phyloP scores from a whole-genome alignment of 2,113 vertebrate species.

The Albula glossodonta region DNA sequence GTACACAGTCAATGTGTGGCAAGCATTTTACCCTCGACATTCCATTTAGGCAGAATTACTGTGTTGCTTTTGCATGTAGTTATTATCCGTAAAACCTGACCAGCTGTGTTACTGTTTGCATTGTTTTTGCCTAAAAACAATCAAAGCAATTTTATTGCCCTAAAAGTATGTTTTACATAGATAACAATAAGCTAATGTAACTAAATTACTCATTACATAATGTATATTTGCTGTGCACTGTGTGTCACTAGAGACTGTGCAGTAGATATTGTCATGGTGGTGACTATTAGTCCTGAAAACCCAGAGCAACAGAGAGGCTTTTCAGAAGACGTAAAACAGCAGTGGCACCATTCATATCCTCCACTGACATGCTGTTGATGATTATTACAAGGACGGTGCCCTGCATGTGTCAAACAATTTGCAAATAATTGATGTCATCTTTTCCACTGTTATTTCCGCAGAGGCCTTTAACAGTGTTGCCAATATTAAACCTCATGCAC shows the following conservation, averaged over 20 bases:
- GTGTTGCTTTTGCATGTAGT: too few relatives aligned
- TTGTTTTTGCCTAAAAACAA: not conserved
- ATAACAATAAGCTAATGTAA: not conserved
- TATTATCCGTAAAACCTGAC: not conserved
- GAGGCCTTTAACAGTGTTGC: constrained; percentile 82
- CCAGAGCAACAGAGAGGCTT: constrained; percentile 72
- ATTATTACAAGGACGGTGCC: constrained; percentile 96
- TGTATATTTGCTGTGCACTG: not conserved
- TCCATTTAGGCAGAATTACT: not conserved
- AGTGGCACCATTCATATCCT: constrained; percentile 83
- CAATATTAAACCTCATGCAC: constrained; percentile 75
- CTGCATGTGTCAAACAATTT: constrained; percentile 81
- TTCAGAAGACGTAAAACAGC: constrained; percentile 84
- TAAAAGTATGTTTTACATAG: not conserved
- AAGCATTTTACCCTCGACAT: constrained; percentile 26
- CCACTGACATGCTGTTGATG: constrained; percentile 91
- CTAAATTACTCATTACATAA: constrained; percentile 56
- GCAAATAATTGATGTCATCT: constrained; percentile 87
- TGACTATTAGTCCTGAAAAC: constrained; percentile 28
- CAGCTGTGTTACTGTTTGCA: not conserved
- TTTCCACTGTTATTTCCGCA: constrained; percentile 78
- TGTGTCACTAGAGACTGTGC: not conserved
- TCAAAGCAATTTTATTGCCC: not conserved
- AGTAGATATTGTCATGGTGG: constrained; percentile 3
- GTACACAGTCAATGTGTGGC: too few relatives aligned